These are phyloP conservation scores for Clinocottus analis DNA, from an alignment of 2,113 vertebrate genomes.

Conservation along the genomic window DNA sequence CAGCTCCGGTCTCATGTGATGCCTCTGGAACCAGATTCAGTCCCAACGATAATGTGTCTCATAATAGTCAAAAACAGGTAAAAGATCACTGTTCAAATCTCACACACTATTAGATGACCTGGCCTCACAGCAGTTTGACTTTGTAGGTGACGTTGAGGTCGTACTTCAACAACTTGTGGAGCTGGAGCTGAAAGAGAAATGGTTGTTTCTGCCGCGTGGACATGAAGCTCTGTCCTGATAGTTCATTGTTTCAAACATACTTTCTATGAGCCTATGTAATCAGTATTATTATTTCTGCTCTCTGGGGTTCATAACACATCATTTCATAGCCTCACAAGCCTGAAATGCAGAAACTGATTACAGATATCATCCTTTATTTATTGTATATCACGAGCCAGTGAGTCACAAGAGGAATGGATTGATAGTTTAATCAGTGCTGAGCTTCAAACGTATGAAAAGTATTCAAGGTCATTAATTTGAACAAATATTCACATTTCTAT, in stretches of 20 bases:
- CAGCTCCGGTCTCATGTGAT: neutral
- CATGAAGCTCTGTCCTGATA: too few species aligned
- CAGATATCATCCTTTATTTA: too few species aligned
- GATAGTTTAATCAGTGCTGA: neutral
- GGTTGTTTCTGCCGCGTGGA: too few species aligned
- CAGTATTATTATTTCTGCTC: neutral
- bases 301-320: too few species aligned
- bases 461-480: neutral
- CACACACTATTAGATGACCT: neutral
- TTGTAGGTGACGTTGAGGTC: neutral
- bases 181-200: too few species aligned
- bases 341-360: too few species aligned
- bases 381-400: too few species aligned
- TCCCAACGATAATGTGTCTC: neutral
- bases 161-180: neutral
- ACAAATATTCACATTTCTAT: too few species aligned
- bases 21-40: neutral
- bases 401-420: neutral
- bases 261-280: neutral
- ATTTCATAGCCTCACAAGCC: too few species aligned
- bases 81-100: neutral
- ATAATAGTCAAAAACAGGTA: neutral
- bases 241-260: too few species aligned
- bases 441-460: neutral
- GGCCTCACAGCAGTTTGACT: neutral